A percentile compares a stretch with the other conserved stretches of the same genome.
These are phyloP conservation scores for Autographa pulchrina DNA, from an alignment of 2,888 invertebrate genomes.

Conservation along the genomic window DNA sequence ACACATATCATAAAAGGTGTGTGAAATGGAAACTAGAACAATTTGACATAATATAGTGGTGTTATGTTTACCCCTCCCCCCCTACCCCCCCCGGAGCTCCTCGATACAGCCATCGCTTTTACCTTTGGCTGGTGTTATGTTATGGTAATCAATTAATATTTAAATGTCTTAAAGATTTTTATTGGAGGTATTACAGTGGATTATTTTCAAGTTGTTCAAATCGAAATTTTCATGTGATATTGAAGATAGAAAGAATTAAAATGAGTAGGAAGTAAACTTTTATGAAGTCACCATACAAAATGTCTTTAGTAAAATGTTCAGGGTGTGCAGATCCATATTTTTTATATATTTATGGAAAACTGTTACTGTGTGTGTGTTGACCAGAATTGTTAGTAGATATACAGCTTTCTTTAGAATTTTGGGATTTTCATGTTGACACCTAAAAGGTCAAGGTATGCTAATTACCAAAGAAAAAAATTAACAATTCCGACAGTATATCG, in stretches of 20 bases:
- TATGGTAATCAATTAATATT: constrained; percentile 9
- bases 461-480: background rate
- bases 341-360: no score
- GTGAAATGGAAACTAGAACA: constrained; percentile 54
- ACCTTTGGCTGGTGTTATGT: constrained; percentile 65
- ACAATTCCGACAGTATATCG: background rate
- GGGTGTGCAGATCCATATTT: no score
- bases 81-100: constrained; percentile 25
- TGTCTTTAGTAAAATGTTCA: no score
- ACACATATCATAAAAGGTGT: constrained; percentile 44
- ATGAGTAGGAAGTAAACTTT: no score
- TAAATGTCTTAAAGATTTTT: background rate
- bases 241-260: no score
- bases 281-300: no score
- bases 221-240: no score
- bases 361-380: no score
- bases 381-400: no score
- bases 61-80: constrained; percentile 47
- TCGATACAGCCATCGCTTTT: constrained; percentile 64
- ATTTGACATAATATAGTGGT: constrained; percentile 62
- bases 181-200: background rate
- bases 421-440: no score
- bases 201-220: background rate
- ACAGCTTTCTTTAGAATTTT: no score
- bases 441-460: no score